Evolutionary conservation across 2,113 vertebrate genomes (phyloP).

Genomic region (Pelmatolapia mariae): DNA sequence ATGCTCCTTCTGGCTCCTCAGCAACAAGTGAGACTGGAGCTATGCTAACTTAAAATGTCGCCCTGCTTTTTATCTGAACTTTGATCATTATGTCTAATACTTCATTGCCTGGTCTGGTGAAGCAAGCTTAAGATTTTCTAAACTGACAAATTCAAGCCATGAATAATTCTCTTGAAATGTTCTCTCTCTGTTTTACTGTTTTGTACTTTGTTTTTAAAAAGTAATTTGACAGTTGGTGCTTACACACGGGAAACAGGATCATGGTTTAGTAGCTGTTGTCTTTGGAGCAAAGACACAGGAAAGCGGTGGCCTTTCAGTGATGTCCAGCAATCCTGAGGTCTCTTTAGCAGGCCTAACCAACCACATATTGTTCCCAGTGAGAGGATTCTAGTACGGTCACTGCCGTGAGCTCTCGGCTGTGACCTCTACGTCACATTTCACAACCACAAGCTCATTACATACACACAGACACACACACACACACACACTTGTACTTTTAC

Average conservation of each 20-base stretch:
- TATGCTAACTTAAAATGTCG: neutral
- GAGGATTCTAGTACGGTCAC: constrained; percentile 1
- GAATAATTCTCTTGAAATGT: neutral
- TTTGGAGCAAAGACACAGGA: constrained; percentile 53
- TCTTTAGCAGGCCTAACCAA: constrained; percentile 37
- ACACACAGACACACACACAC: neutral
- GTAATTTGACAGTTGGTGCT: constrained; percentile 6
- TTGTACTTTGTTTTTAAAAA: neutral
- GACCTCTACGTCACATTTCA: constrained; percentile 48
- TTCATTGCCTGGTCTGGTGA: neutral
- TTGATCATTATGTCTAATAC: neutral
- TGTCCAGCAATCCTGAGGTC: constrained; percentile 65
- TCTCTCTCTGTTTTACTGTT: neutral
- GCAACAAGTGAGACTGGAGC: neutral
- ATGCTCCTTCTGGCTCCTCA: neutral
- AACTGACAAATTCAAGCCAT: neutral
- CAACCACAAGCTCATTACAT: neutral
- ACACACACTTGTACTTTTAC: neutral
- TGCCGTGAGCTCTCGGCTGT: neutral
- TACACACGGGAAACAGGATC: constrained; percentile 13
- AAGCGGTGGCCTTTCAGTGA: constrained; percentile 15
- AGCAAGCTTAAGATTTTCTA: neutral
- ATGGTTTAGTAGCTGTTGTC: constrained; percentile 51
- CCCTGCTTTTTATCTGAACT: neutral
- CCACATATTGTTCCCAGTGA: constrained; percentile 41